Evolutionary conservation across 2,888 invertebrate genomes (phyloP).

Genomic region (Seladonia tumulorum): DNA sequence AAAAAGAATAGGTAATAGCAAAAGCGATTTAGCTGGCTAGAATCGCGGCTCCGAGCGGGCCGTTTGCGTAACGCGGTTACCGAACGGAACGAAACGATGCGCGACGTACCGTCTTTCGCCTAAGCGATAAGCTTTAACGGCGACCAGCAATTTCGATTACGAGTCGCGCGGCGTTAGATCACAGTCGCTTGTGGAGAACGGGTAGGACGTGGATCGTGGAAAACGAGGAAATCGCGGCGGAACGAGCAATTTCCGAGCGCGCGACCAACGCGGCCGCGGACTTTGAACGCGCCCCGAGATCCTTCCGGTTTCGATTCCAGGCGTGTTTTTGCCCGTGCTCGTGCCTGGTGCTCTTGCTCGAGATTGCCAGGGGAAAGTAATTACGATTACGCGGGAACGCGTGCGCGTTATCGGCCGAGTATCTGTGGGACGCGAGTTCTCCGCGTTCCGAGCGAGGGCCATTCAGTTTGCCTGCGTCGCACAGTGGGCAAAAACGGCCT

Average conservation of each 20-base stretch:
- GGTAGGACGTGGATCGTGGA: background rate
- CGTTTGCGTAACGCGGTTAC: conserved; percentile 16
- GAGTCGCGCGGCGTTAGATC: background rate
- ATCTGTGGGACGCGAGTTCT: conserved; percentile 23
- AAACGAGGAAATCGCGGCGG: conserved; percentile 29
- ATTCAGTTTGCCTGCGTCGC: background rate
- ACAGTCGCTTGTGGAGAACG: background rate
- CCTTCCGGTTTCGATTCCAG: conserved; percentile 38
- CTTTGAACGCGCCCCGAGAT: conserved; percentile 28
- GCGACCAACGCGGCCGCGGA: conserved; percentile 15
- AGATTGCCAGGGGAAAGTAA: conserved; percentile 52
- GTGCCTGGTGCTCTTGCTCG: background rate
- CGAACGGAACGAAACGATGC: conserved; percentile 25
- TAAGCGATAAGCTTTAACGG: conserved; percentile 3
- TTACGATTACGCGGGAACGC: conserved; percentile 40
- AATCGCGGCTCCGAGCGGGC: background rate
- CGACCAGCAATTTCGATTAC: conserved; percentile 9
- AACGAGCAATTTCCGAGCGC: conserved; percentile 14
- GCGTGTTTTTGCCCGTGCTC: background rate
- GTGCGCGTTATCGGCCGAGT: conserved; percentile 26
- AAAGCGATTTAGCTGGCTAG: background rate
- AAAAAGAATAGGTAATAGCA: background rate
- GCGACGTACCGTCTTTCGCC: conserved; percentile 8
- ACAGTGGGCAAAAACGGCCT: no score
- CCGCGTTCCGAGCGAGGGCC: background rate